Evolutionary conservation across 1,140 invertebrate genomes (phyloP), one percentile per base, ranked within the genome.

Genomic region (Ctenoplectra terminalis): DNA sequence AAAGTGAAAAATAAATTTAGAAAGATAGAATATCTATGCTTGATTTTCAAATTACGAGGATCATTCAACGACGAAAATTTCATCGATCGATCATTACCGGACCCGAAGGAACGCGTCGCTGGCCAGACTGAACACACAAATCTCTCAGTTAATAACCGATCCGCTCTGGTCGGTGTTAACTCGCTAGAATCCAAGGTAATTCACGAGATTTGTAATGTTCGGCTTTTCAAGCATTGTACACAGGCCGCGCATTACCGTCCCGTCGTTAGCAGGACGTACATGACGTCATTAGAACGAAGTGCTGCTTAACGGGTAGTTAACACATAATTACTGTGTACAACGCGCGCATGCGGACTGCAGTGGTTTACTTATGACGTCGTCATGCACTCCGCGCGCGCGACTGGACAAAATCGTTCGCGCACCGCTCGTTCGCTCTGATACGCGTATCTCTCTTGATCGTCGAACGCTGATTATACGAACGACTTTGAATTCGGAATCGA

Each of bases 221-320:
- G 84, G 84, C 80, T 82, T 86, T 86, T 83, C 80, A 52, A 85
- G 80, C 72, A 86, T 73, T 79, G 84, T 63, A 79, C 85, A 86
- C 79, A 56, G 78, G 50, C 34, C 72, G 61, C 80, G 76, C 72
- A 82, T 87, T 87, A 81, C 71, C 74, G 76, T 71, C 37, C 46
- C 72, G 75, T 88, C 87, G 86, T 88, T 88, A 88, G 77, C 76
- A 75, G 83, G 83, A 83, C n/a, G n/a, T n/a, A n/a, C 77, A 88
- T 88, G 86, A 85, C 87, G 86, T 88, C 87, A 86, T 88, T 88
- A 88, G 87, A 85, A 88, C 75, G 86, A 88, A 88, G 83, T 86
- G 71, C 86, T 88, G 86, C 84, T 88, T 85, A 88, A 80, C 74
- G 80, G 84, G 61, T 86, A 85, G 87, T 88, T 88, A 85, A 88